Evolutionary conservation across 2,113 vertebrate genomes (phyloP).

Genomic region (Promerops cafer): DNA sequence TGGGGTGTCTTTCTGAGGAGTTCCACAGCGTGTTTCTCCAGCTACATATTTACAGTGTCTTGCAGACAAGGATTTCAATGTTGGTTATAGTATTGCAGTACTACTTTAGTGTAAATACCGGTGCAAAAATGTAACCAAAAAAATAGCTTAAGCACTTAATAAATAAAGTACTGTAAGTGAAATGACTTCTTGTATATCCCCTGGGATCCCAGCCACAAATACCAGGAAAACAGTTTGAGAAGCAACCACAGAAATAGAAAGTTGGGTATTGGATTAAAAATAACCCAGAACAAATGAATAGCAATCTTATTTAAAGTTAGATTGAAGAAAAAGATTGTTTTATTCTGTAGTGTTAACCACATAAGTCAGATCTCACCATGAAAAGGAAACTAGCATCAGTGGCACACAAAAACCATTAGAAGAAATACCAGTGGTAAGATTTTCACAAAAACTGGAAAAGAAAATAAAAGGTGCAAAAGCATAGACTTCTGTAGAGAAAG

Average conservation of each 20-base stretch:
- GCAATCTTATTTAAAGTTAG: not conserved
- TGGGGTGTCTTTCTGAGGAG: not conserved
- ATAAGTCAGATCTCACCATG: not conserved
- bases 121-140: not conserved
- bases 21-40: not conserved
- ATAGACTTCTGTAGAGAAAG: not conserved
- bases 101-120: not conserved
- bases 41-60: not conserved
- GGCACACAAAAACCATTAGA: not conserved
- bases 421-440: not conserved
- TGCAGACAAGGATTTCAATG: not conserved
- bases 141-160: not conserved
- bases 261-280: not conserved
- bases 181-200: not conserved
- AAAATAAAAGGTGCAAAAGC: not conserved
- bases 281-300: not conserved
- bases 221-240: not conserved
- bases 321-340: not conserved
- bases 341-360: not conserved
- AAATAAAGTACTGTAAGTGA: not conserved
- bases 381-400: not conserved
- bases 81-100: not conserved
- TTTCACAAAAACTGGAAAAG: not conserved
- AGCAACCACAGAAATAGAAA: not conserved
- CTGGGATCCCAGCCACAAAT: not conserved